Evolutionary conservation across 2,797 vertebrate genomes (phyloP), one percentile per base, ranked within the genome.

Genomic region (Scolopax bukidnonensis): DNA sequence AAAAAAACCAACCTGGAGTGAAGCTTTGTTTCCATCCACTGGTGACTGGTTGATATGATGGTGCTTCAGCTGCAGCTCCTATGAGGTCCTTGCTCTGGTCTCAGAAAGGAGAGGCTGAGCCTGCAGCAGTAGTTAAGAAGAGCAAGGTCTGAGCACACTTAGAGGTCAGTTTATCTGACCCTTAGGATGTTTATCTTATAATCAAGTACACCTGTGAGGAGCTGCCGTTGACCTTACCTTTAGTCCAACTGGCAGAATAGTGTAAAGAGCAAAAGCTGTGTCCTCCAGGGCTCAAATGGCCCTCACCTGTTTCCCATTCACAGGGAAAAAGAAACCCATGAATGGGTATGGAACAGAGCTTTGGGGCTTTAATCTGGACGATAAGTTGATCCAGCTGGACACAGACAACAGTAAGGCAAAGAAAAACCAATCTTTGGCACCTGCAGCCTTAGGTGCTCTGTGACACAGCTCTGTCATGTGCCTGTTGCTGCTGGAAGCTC

Each of bases 401-500:
- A 74, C 65, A n/a, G 93, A 79, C 56, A 88, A 57, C 40, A 89
- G 25, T 20, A 74, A 91, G 83, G 69, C 60, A 79, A 67, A 94
- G 40, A 84, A 50, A 80, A 84, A 10, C 8, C 50, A 38, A 10
- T 9, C 20, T 59, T 24, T 36, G 40, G 17, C 41, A 80, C 40
- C 16, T n/a, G 77, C 75, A 92, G 85, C 71, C 65, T 43, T 38
- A 23, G 91, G 63, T 53, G 70, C 38, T 73, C 23, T 45, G 40
- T 38, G 89, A 89, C 75, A 80, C 84, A 63, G 16, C 16, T 96
- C 93, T 74, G 47, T 74, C 71, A 82, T 47, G 28, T n/a, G 82
- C 56, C 91, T 85, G 50, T 64, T 71, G 63, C 71, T 94, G 24
- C 92, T 78, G 94, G 74, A 78, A 92, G 73, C 38, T 73, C 59